Conservation (phyloP, 2,888 invertebrate genomes). For the Phyllotreta striolata region DNA sequence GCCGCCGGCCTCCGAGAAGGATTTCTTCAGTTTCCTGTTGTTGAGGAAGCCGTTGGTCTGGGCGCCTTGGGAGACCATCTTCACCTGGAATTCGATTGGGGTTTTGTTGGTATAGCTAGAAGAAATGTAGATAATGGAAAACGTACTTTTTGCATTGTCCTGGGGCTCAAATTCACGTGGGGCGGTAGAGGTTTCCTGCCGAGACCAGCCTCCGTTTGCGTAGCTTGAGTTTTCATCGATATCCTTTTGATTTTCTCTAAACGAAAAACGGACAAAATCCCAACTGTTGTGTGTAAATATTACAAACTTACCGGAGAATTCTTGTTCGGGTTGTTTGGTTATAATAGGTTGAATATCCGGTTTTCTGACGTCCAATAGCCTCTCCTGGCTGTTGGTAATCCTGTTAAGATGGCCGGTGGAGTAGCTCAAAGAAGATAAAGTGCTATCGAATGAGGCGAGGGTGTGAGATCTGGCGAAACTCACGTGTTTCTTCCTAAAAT, state of each 20-base stretch:
- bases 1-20: slow-evolving; percentile 79
- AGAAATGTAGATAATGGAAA: too few relatives aligned
- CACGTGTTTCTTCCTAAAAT: slow-evolving; percentile 86
- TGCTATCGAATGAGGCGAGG: slow-evolving; percentile 83
- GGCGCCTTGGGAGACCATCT: slow-evolving; percentile 89
- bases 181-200: slow-evolving; percentile 75
- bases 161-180: slow-evolving; percentile 78
- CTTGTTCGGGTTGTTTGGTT: slow-evolving; percentile 60
- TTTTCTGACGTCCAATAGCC: slow-evolving; percentile 77
- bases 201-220: slow-evolving; percentile 83
- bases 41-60: slow-evolving; percentile 83
- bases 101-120: too few relatives aligned
- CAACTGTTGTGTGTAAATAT: too few relatives aligned
- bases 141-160: slow-evolving; percentile 79
- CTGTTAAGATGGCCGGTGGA: slow-evolving; percentile 58
- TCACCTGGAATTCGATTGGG: slow-evolving; percentile 72
- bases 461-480: slow-evolving; percentile 91
- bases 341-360: slow-evolving; percentile 61
- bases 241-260: slow-evolving; percentile 85
- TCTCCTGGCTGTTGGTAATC: slow-evolving; percentile 70
- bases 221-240: slow-evolving; percentile 92
- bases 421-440: slow-evolving; percentile 61
- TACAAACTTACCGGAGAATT: slow-evolving; percentile 64
- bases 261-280: too few relatives aligned
- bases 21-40: slow-evolving; percentile 81